phyloP scores from a whole-genome alignment of 2,797 vertebrate species.

The Pempheris klunzingeri region DNA sequence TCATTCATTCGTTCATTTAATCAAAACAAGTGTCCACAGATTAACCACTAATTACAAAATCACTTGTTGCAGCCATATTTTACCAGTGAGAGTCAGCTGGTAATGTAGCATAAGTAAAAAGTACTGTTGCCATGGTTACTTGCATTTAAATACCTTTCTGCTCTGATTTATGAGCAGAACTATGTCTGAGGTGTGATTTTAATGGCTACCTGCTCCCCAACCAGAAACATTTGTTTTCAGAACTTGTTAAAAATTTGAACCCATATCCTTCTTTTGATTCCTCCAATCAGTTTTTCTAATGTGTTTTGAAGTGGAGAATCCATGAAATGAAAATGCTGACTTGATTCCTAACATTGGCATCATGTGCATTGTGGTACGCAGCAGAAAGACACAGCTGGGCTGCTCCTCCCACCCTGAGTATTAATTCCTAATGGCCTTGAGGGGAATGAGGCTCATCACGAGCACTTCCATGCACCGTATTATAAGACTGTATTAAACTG shows the following conservation, averaged over 20 bases:
- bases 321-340: slow-evolving; percentile 17
- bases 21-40: neutral
- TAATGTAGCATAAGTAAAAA: slow-evolving; percentile 14
- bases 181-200: slow-evolving; percentile 19
- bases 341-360: slow-evolving; percentile 11
- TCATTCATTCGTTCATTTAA: neutral
- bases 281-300: neutral
- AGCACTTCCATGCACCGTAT: slow-evolving; percentile 54
- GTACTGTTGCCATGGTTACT: slow-evolving; percentile 12
- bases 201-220: neutral
- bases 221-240: neutral
- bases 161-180: slow-evolving; percentile 49
- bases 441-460: slow-evolving; percentile 28
- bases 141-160: slow-evolving; percentile 17
- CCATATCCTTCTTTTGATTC: neutral
- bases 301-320: neutral
- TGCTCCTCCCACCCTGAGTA: slow-evolving; percentile 30
- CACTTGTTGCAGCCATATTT: neutral
- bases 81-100: neutral
- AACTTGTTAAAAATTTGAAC: neutral
- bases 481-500: slow-evolving; percentile 60
- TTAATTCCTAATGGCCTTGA: slow-evolving; percentile 21
- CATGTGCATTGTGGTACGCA: slow-evolving; percentile 42
- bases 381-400: slow-evolving; percentile 39
- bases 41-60: neutral